phyloP scores from a whole-genome alignment of 2,888 invertebrate genomes.

The Formica aserva region DNA sequence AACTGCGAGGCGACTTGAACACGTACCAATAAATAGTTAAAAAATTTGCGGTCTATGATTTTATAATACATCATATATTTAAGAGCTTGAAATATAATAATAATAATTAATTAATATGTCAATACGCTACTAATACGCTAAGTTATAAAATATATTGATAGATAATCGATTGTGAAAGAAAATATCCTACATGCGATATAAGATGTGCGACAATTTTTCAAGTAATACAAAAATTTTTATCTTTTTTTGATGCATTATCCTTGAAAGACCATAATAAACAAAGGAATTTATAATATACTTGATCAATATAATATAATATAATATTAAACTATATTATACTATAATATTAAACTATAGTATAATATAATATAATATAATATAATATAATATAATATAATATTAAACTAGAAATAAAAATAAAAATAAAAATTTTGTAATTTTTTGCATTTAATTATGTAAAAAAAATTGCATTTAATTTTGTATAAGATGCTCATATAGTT shows the following conservation, averaged over 20 bases:
- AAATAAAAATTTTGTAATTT: neutral
- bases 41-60: conserved; percentile 2
- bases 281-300: neutral
- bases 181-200: neutral
- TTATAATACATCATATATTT: neutral
- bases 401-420: neutral
- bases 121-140: neutral
- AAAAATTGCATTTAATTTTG: neutral
- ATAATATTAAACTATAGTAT: too few species aligned
- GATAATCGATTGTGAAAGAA: neutral
- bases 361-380: too few species aligned
- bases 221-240: neutral
- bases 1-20: neutral
- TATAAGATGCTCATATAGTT: conserved; percentile 1
- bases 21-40: conserved; percentile 16
- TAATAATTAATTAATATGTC: neutral
- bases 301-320: neutral
- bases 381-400: too few species aligned
- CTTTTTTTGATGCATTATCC: neutral
- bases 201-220: neutral
- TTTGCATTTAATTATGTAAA: neutral
- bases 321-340: too few species aligned
- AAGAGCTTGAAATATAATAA: neutral
- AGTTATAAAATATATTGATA: neutral
- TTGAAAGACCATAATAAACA: neutral